Conservation (phyloP, 1,140 invertebrate genomes). For the Atta colombica region DNA sequence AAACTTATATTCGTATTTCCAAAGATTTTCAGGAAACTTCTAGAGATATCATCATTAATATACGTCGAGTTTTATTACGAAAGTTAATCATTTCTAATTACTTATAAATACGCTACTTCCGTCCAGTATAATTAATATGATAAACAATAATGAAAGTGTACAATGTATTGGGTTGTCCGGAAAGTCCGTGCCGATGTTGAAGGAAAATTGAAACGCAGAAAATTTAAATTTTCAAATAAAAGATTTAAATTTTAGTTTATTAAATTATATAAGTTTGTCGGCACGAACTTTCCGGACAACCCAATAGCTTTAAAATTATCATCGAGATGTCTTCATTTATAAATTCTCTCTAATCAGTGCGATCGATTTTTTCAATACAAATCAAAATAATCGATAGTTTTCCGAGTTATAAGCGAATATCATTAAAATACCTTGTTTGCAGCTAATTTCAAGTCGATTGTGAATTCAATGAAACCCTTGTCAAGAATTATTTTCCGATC, state of each 20-base stretch:
- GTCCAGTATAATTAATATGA: background rate
- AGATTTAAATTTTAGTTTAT: too few relatives aligned
- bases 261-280: too few relatives aligned
- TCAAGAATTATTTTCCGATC: slow-evolving; percentile 10
- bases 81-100: slow-evolving; percentile 14
- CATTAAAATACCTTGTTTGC: background rate
- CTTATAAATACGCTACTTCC: background rate
- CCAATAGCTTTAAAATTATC: background rate
- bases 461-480: slow-evolving; percentile 16
- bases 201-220: too few relatives aligned
- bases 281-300: too few relatives aligned
- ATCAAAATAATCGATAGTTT: background rate
- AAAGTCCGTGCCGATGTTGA: too few relatives aligned
- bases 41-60: background rate
- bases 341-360: background rate
- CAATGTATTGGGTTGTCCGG: background rate
- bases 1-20: background rate
- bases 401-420: slow-evolving; percentile 16
- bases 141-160: background rate
- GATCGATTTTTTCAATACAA: background rate
- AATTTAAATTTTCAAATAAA: too few relatives aligned
- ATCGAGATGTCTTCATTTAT: background rate
- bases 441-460: background rate
- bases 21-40: slow-evolving; percentile 4
- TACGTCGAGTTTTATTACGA: background rate